Evolutionary conservation across 2,113 vertebrate species (phyloP), one percentile per base, ranked within the genome.

Genomic region (Callospermophilus lateralis): DNA sequence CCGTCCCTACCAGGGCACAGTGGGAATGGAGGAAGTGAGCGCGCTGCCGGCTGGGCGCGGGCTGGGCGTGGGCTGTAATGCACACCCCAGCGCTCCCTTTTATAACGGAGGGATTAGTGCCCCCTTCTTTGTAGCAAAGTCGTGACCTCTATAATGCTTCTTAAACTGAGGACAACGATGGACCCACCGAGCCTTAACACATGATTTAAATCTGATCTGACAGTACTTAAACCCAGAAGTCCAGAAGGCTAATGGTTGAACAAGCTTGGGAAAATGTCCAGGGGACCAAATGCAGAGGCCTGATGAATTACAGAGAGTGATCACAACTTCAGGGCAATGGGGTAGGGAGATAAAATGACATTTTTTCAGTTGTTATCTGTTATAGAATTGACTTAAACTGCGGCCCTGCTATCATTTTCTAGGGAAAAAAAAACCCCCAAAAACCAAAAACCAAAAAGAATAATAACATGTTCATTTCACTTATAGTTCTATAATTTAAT

Each of bases 171-270:
- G 97, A 96, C 97, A 97, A 96, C 88, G 97, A 93, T 77, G 78
- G 96, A 73, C 92, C 92, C 93, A 93, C 94, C 85, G 92, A 96
- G 95, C 90, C 95, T 89, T 55, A 86, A 72, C 90, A 74, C 78
- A 53, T 96, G 97, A 96, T 93, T 96, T 96, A 95, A 96, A 97
- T 96, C 93, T 42, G 94, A 96, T 94, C 93, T 95, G 97, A 98
- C 97, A 97, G 95, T 42, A 94, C 93, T 95, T 96, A 95, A 96
- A 97, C 81, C 80, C 96, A 85, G 85, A 93, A 94, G 95, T 91
- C 95, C 84, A 92, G 80, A 95, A 93, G 90, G 97, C 96, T 92
- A 95, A 95, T 96, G 95, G 95, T 9, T 93, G 93, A 96, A 97
- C 89, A 96, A 97, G 96, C 96, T 97, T 96, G 96, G 95, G 97